These are phyloP conservation scores for Carapus acus DNA, from an alignment of 2,797 vertebrate genomes.

Conservation along the genomic window DNA sequence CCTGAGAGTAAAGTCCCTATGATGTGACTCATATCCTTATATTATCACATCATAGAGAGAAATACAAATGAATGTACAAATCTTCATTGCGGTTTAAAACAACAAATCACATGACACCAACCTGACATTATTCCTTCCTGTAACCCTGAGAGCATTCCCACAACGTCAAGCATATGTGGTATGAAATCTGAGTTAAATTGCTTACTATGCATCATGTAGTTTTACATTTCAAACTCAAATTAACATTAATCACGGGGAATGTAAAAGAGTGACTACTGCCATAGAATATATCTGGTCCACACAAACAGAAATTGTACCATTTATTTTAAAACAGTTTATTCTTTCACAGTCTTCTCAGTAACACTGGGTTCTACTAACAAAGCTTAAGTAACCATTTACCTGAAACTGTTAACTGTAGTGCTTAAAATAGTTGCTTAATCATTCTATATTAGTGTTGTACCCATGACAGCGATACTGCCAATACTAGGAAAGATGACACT, in stretches of 20 bases:
- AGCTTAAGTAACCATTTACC: too few species aligned
- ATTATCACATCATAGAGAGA: too few species aligned
- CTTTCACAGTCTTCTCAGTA: too few species aligned
- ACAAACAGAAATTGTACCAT: constrained; percentile 61
- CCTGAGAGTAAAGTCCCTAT: too few species aligned
- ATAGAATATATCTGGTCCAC: constrained; percentile 49
- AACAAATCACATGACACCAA: constrained; percentile 50
- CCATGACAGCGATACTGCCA: too few species aligned
- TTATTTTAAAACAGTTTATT: too few species aligned
- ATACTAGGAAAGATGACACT: too few species aligned
- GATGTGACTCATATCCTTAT: too few species aligned
- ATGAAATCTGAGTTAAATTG: constrained; percentile 50
- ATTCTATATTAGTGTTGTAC: too few species aligned
- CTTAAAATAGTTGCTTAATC: too few species aligned
- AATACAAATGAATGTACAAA: constrained; percentile 31
- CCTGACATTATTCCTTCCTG: constrained; percentile 23
- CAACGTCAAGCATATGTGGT: constrained; percentile 31
- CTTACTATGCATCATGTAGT: constrained; percentile 32
- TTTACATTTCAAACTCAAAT: constrained; percentile 47
- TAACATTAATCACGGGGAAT: constrained; percentile 47
- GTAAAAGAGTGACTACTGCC: constrained; percentile 52
- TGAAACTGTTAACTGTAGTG: too few species aligned
- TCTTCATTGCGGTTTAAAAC: constrained; percentile 34
- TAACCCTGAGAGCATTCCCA: constrained; percentile 31
- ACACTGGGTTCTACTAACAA: too few species aligned